Base-by-base conservation (phyloP, 1,140 invertebrate genomes). In the Lysiphlebus fabarum region DNA sequence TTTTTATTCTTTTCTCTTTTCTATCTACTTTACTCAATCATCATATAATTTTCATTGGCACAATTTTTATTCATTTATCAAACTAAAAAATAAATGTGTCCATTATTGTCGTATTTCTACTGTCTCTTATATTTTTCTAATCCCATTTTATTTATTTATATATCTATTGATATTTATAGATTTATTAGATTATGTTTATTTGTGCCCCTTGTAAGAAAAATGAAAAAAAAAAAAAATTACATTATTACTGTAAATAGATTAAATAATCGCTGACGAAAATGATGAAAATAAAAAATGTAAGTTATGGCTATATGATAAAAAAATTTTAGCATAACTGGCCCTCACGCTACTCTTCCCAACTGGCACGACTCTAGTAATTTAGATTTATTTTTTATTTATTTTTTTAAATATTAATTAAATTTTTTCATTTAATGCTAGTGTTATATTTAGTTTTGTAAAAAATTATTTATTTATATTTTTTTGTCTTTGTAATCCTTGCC, bases 341-440 rank as follows among this genome's bases (percentile, higher is more conserved):
- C 68, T 73, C 73, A 76, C 70, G 70, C 72, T 77, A 75, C 68
- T 76, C 67, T 73, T 77, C 75, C 74, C 74, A 76, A 78, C 73
- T 78, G 74, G 76, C 75, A 78, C 75, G 76, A 76, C 66, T 73
- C 64, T 71, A 71, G 69, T 75, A 62, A 74, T 67, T 62, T 70
- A 69, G 67, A 53, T 6, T 59, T 48, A 42, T 34, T 56, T 56
- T 17, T 55, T 51, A 50, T 49, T 60, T 51, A 42, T 51, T 54
- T 54, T 11, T 17, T 40, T 33, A 41, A 57, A 44, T 36, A 57
- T 51, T 49, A n/a, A n/a, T 36, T 38, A 36, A n/a, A 50, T 17
- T 58, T 41, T 50, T 11, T 51, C 10, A 40, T 40, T 36, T 42
- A 10, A 40, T 49, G 12, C 40, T 40, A 7, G 34, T 7, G 7